A percentile compares a stretch with the other conserved stretches of the same genome.
phyloP scores from a whole-genome alignment of 2,888 invertebrate genomes.

The Homarus gammarus region DNA sequence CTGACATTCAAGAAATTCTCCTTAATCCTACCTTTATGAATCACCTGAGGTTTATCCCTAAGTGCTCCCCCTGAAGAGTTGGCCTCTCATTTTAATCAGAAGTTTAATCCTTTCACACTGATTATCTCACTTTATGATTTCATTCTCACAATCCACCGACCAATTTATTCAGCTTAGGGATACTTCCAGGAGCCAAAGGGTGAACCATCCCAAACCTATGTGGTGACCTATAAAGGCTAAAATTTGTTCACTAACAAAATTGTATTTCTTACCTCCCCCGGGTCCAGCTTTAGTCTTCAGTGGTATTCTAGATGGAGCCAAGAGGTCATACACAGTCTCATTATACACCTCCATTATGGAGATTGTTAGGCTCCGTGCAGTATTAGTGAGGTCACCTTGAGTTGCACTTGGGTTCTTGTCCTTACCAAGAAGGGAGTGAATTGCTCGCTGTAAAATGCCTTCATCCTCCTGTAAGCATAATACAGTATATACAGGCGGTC shows the following conservation, averaged over 20 bases:
- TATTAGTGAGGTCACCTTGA: not conserved
- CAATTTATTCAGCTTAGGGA: too few species aligned
- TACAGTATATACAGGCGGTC: too few species aligned
- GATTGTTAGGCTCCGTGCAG: not conserved
- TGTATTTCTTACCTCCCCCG: slow-evolving; percentile 77
- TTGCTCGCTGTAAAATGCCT: slow-evolving; percentile 93
- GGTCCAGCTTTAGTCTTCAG: slow-evolving; percentile 49
- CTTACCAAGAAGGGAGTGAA: slow-evolving; percentile 84
- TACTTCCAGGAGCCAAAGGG: too few species aligned
- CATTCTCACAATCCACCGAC: not conserved
- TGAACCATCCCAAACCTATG: too few species aligned
- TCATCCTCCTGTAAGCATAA: slow-evolving; percentile 78
- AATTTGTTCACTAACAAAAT: not conserved
- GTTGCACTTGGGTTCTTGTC: not conserved
- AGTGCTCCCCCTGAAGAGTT: too few species aligned
- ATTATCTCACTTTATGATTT: not conserved
- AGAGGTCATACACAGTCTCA: slow-evolving; percentile 66
- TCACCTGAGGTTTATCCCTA: too few species aligned
- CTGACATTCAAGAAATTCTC: too few species aligned
- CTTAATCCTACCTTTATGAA: too few species aligned
- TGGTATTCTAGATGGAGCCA: slow-evolving; percentile 33
- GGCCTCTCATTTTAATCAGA: too few species aligned
- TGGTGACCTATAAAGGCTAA: too few species aligned
- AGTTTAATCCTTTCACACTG: too few species aligned
- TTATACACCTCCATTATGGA: slow-evolving; percentile 73